Conservation (phyloP, 2,797 vertebrate species). For the Pipistrellus pygmaeus region DNA sequence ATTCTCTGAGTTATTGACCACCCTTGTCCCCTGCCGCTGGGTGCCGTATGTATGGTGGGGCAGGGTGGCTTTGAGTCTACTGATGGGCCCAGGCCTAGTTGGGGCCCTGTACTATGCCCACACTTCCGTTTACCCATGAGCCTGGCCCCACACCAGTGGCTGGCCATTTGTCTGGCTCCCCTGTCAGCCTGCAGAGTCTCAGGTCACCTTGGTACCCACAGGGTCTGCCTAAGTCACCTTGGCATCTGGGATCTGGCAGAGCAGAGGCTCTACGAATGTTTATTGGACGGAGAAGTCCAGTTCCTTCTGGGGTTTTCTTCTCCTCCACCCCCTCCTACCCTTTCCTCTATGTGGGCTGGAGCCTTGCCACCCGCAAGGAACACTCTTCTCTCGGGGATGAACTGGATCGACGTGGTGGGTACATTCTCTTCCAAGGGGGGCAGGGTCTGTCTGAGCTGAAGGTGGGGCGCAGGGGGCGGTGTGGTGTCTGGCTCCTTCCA, state of each 20-base stretch:
- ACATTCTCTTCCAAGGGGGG: neutral
- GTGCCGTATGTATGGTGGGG: neutral
- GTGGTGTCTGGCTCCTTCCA: neutral
- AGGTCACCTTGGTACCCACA: neutral
- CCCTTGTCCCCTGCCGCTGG: neutral
- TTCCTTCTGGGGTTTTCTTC: neutral
- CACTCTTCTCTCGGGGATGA: neutral
- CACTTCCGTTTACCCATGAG: neutral
- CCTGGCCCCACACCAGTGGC: neutral
- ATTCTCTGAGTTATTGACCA: slow-evolving; percentile 50
- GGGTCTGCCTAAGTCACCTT: neutral
- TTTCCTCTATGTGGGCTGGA: neutral
- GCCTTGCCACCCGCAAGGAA: neutral
- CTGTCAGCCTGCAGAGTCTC: neutral
- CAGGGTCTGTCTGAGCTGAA: neutral
- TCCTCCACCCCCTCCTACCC: neutral
- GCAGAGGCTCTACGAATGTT: neutral
- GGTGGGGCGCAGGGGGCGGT: neutral
- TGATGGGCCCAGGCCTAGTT: neutral
- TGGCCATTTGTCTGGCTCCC: neutral
- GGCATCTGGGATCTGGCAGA: neutral
- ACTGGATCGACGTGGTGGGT: neutral
- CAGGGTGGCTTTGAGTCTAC: neutral
- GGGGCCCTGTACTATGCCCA: neutral
- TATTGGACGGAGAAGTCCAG: slow-evolving; percentile 9